Base-by-base conservation (phyloP, 2,888 invertebrate species). In the Morpho helenor region DNA sequence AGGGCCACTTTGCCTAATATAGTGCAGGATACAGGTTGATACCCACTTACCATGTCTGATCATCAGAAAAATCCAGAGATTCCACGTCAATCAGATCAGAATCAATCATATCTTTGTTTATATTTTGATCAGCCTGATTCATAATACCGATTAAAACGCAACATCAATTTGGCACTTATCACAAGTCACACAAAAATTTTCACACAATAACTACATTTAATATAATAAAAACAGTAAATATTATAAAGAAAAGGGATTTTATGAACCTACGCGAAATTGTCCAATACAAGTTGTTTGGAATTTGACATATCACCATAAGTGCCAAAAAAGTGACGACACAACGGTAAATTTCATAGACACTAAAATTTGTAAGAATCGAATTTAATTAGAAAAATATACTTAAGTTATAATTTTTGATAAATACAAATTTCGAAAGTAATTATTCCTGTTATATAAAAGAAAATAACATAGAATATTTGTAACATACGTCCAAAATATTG, bases 11-110 rank as follows among this genome's bases (percentile, higher is more conserved):
- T 8, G n/a, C 9, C 8, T n/a, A 16, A 10, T 48, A 48, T 10
- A n/a, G 47, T 10, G 1, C 42, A 54, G 40, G 41, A 43, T 43
- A 43, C 46, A 48, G 42, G 23, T 23, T 23, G 8, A 42, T 10
- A n/a, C 3, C 41, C 16, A 8, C 91, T 85, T 74, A 93, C 93
- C 93, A 93, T 67, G 91, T 92, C 83, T 93, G 92, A 75, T 92
- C 87, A 80, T 92, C 88, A 63, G 84, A 82, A 79, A 90, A 91
- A 80, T 91, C 87, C 69, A 93, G 80, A 69, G 90, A 81, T 75
- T 88, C 87, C 76, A 93, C 84, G 84, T 92, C 91, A 73, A 93
- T 92, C 70, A 92, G 82, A 76, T 91, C 91, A 77, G 77, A 81
- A 81, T 88, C 88, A 77, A 82, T 78, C 89, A 90, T 88, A 88